Conservation (phyloP, 2,888 invertebrate genomes). For the Emesis russula region DNA sequence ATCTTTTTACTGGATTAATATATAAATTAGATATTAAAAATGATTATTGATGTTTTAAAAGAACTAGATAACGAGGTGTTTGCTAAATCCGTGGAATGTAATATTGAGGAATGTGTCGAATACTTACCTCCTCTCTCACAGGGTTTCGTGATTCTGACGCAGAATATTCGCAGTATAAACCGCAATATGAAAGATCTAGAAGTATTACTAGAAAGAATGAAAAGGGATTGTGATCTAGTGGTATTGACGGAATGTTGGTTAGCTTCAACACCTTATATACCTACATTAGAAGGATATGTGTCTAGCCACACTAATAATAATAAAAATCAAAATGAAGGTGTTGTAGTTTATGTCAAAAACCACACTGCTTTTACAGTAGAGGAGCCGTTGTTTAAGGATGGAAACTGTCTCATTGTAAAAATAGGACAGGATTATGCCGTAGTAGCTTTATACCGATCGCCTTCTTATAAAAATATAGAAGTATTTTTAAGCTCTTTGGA, state of each 20-base stretch:
- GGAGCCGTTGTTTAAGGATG: background rate
- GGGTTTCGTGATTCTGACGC: background rate
- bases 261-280: background rate
- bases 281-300: background rate
- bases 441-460: background rate
- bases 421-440: background rate
- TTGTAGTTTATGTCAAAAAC: background rate
- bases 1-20: too few relatives aligned
- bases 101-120: too few relatives aligned
- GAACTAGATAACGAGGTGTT: background rate
- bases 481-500: background rate
- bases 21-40: too few relatives aligned
- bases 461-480: background rate
- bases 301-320: background rate
- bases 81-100: background rate
- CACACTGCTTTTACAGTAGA: background rate
- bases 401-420: background rate
- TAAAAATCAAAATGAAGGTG: background rate
- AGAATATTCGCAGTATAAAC: constrained; percentile 7
- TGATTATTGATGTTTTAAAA: background rate
- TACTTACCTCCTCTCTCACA: too few relatives aligned
- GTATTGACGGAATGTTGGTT: background rate
- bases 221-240: background rate
- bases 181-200: background rate
- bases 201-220: background rate